Percentiles rank a stretch among this genome's conserved stretches.
These are phyloP conservation scores for Ophion ellenae DNA, from an alignment of 2,888 invertebrate species.

Conservation along the genomic window DNA sequence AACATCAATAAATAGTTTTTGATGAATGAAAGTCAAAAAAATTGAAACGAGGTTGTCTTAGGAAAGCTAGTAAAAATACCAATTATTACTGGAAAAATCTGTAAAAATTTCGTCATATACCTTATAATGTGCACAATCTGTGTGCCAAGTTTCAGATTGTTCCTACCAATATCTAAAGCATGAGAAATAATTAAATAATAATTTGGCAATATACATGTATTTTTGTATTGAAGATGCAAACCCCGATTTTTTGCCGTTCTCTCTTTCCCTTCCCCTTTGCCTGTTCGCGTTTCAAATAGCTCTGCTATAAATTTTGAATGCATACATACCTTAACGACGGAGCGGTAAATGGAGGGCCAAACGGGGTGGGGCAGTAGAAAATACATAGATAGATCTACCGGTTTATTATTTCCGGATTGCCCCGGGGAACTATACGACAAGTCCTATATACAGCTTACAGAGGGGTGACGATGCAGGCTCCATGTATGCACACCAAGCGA, in stretches of 20 bases:
- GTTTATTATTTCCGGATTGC: constrained; percentile 64
- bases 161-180: too few species aligned
- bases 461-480: constrained; percentile 5
- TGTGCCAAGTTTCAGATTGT: too few species aligned
- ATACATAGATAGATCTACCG: constrained; percentile 50
- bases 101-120: too few species aligned
- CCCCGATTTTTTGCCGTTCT: background rate
- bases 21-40: too few species aligned
- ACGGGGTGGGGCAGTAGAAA: background rate
- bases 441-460: constrained; percentile 6
- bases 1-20: too few species aligned
- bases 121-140: too few species aligned
- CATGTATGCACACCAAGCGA: constrained; percentile 7
- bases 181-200: too few species aligned
- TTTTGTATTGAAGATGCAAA: too few species aligned
- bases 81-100: too few species aligned
- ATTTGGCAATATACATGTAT: too few species aligned
- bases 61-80: too few species aligned
- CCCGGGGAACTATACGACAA: constrained; percentile 47
- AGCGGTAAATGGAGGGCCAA: constrained; percentile 17
- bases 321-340: constrained; percentile 41
- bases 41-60: too few species aligned
- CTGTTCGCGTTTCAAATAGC: constrained; percentile 35
- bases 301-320: constrained; percentile 48
- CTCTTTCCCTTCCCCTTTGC: background rate